Conservation (phyloP, 2,797 vertebrate species). For the Chaunax sp. region DNA sequence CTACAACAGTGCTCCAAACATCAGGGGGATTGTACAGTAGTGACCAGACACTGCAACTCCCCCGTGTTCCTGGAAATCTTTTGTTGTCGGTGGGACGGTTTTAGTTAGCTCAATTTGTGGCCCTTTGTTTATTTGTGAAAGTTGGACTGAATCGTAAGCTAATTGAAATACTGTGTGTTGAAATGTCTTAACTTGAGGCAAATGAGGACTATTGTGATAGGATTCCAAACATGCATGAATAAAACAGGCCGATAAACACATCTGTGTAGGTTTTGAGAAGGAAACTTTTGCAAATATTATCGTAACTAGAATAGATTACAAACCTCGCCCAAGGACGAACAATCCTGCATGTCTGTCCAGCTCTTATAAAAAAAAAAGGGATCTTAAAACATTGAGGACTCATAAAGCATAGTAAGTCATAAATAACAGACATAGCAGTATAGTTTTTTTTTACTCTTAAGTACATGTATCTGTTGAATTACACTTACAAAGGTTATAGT, state of each 20-base stretch:
- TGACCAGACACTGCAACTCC: slow-evolving; percentile 51
- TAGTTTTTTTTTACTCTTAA: no score
- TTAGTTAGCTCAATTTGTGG: slow-evolving; percentile 53
- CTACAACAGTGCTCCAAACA: slow-evolving; percentile 63
- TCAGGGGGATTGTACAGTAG: slow-evolving; percentile 52
- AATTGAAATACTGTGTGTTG: slow-evolving; percentile 52
- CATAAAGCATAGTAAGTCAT: no score
- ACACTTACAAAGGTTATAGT: no score
- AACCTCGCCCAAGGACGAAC: no score
- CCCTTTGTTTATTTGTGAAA: slow-evolving; percentile 65
- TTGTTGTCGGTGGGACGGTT: slow-evolving; percentile 64
- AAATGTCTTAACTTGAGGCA: slow-evolving; percentile 37
- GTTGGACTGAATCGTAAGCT: slow-evolving; percentile 33
- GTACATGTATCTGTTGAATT: no score
- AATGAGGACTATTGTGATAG: slow-evolving; percentile 29
- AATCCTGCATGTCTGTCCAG: no score
- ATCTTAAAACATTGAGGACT: no score
- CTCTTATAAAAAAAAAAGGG: no score
- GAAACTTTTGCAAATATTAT: slow-evolving; percentile 3
- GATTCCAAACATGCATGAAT: slow-evolving; percentile 16
- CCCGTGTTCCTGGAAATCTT: slow-evolving; percentile 67
- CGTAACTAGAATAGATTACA: no score
- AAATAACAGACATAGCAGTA: no score
- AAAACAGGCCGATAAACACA: slow-evolving; percentile 22
- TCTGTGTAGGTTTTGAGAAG: slow-evolving; percentile 10